Base-by-base conservation (phyloP, 64 coral and sea anemone genomes). In the Actinia equina region DNA sequence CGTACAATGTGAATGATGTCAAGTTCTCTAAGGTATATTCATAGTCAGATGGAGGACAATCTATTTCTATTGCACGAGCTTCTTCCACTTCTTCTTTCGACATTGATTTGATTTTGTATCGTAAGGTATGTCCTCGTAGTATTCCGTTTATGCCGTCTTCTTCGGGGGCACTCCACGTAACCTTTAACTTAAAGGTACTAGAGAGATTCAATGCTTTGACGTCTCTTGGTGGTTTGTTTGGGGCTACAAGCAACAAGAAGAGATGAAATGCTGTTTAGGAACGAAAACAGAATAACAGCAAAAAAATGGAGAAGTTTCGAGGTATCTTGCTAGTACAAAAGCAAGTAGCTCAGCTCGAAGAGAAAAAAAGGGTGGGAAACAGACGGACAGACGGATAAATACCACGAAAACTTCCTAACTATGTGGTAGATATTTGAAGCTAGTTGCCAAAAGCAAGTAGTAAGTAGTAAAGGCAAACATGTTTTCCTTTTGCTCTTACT, bases 101-200 rank as follows among this genome's bases (percentile, higher is more conserved):
- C 44, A 86, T 94, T 61, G 17, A 57, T 23, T 91, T 44, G 27
- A 79, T 77, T 83, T 41, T 46, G 59, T 91, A 94, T 30, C 52
- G 43, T 2, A 94, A 2, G 46, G 62, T 82, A 53, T 95, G 92
- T 17, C 62, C 83, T 52, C 78, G 23, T 3, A 92, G 59, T 17
- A 85, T 70, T 18, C 93, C 93, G 86, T 95, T 95, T 64, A 88
- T 61, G 12, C 90, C 53, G 17, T 79, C 60, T 20, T 10, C 18
- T 70, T 76, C 89, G 22, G 91, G 71, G 54, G 86, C 54, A 26
- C 49, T 53, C 93, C 93, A 95, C 41, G 46, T 59, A 10, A 95
- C 78, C 14, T 59, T 3, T 15, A 95, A 71, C 8, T 14, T 43
- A 27, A 69, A 80, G 67, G 79, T 79, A 25, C 84, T 90, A 26